These are phyloP conservation scores for Lepidocyrtoides sp. DNA, from an alignment of 2,888 invertebrate species.

Conservation along the genomic window DNA sequence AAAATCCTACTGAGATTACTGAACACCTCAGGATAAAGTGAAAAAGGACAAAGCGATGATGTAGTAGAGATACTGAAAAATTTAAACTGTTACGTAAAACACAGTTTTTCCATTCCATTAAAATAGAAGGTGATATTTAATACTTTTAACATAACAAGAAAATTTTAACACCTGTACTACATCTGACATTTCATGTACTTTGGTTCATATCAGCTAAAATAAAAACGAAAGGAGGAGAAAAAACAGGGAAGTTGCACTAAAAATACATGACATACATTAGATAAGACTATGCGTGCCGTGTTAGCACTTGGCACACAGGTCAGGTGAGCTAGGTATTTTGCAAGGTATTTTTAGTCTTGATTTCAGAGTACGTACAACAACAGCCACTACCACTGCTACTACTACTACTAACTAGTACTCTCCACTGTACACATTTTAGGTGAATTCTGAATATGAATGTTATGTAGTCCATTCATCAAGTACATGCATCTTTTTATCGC, in stretches of 20 bases:
- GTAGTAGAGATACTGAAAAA: too few species aligned
- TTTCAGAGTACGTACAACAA: too few species aligned
- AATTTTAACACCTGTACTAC: constrained; percentile 23
- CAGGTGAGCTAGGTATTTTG: background rate
- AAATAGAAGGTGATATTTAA: background rate
- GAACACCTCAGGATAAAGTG: too few species aligned
- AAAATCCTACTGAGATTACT: too few species aligned
- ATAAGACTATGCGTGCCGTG: background rate
- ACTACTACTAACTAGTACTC: too few species aligned
- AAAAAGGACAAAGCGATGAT: too few species aligned
- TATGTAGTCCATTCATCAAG: constrained; percentile 21
- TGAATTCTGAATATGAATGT: background rate
- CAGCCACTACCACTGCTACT: too few species aligned
- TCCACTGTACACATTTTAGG: background rate
- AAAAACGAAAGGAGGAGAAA: background rate
- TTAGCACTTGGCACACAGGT: background rate
- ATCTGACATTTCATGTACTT: background rate
- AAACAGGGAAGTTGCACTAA: constrained; percentile 3
- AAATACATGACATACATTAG: constrained; percentile 18
- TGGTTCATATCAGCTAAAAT: background rate
- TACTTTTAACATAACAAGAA: background rate
- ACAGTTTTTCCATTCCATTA: background rate
- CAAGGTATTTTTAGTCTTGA: background rate
- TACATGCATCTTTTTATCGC: background rate
- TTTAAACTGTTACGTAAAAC: too few species aligned